Base-by-base conservation (phyloP, 2,888 invertebrate species). In the Epinotia nisella region DNA sequence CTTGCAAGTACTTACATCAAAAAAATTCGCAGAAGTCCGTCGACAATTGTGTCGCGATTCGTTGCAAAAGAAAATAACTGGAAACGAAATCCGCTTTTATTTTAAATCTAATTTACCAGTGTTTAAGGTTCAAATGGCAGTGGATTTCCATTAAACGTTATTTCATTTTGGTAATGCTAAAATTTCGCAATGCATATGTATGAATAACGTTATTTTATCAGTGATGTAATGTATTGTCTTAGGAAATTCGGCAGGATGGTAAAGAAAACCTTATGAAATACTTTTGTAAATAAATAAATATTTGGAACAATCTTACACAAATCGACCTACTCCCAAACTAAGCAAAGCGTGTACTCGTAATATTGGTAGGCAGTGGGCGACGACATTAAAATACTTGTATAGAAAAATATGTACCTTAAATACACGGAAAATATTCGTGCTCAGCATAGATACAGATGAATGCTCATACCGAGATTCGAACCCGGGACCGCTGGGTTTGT, bases 101-200 rank as follows among this genome's bases (percentile, higher is more conserved):
- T 51, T 29, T 11, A 11, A 24, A 17, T n/a, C 17, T 62, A 24
- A 62, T 45, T 61, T 10, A 17, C 3, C 24, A n/a, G 10, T 9
- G 4, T 5, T 29, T n/a, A 62, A 51, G 29, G 49, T 29, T 51
- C n/a, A 62, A 51, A 29, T 29, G 49, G 3, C 10, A 51, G 9
- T 24, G 24, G n/a, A 49, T 24, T 51, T 51, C 7, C 29, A 29
- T 21, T 24, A 9, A 7, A 55, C 5, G n/a, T 61, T 21, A 61
- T 24, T 61, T 49, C 35, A 0, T 24, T 53, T 17, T 19, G 35
- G 17, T 17, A 5, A 41, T 21, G 21, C 13, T 19, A 3, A 62
- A 1, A 70, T 70, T 62, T 70, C 70, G 70, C 70, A 70, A 70
- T 56, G 62, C 62, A 70, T n/a, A n/a, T 9, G 21, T n/a, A 21